Base-by-base conservation (phyloP, 2,797 vertebrate genomes). In the Centroberyx gerrardi region DNA sequence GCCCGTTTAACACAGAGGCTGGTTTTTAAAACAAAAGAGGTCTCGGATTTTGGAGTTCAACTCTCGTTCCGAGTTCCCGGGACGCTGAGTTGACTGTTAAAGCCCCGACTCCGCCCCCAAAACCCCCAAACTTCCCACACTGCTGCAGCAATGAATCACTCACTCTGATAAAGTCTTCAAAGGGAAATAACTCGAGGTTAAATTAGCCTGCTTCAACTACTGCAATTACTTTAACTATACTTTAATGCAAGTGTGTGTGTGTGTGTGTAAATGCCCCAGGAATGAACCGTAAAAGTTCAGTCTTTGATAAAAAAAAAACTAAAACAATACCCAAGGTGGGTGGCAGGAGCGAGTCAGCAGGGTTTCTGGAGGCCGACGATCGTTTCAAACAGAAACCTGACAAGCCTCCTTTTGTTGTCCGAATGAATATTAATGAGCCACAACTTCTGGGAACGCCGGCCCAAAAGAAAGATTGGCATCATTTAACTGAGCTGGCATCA, bases 361-460 rank as follows among this genome's bases (percentile, higher is more conserved):
- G 6, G 33, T 38, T 63, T 63, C 44, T 38, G 38, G n/a, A 70
- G 77, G 48, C 64, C 33, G 59, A 18, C 0, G 1, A 55, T 62
- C 33, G 15, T 15, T 14, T 17, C 8, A 31, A 52, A 15, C 27
- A 42, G 46, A 18, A 31, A 48, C 44, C 15, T 17, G 13, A 5
- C 15, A 7, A 48, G 15, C 15, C 15, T 17, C 14, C 44, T 48
- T 48, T 48, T 48, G 14, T 48, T 48, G 13, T 48, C 44, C 13
- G 14, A 17, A 17, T 48, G 17, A 48, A 48, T 48, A 48, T 48
- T 48, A 48, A 48, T 7, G 44, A 48, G 44, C 8, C 38, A 48
- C 3, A 44, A 44, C 42, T 44, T 10, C 1, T 44, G 42, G 42
- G 42, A 44, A 15, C 44, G 15, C 44, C 4, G 7, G 38, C 38